A percentile compares a stretch with the other conserved stretches of the same genome.
These are phyloP conservation scores for Psix sp. DNA, from an alignment of 1,140 invertebrate species.

Conservation along the genomic window DNA sequence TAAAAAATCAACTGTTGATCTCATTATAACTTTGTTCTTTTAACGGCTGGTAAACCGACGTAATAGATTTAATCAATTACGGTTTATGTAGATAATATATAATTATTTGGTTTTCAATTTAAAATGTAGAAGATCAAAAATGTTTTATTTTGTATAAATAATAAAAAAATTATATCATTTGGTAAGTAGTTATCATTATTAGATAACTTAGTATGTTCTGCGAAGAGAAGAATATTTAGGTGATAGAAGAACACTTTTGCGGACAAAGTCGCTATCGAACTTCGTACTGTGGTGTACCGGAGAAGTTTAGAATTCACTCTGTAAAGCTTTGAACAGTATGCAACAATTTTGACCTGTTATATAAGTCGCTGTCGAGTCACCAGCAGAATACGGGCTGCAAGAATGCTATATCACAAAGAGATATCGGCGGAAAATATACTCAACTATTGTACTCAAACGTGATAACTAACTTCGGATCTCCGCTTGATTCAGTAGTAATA, in stretches of 20 bases:
- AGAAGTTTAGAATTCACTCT: slow-evolving; percentile 18
- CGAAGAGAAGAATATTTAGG: not conserved
- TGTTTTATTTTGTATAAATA: too few relatives aligned
- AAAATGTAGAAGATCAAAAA: too few relatives aligned
- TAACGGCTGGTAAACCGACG: too few relatives aligned
- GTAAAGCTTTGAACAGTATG: slow-evolving; percentile 44
- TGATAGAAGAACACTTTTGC: not conserved
- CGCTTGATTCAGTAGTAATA: slow-evolving; percentile 47
- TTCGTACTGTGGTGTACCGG: slow-evolving; percentile 16
- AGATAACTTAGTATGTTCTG: too few relatives aligned
- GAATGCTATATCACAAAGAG: slow-evolving; percentile 52
- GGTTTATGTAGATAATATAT: too few relatives aligned
- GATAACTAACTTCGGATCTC: slow-evolving; percentile 47
- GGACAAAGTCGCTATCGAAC: slow-evolving; percentile 18
- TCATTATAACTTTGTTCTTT: too few relatives aligned
- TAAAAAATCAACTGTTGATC: too few relatives aligned
- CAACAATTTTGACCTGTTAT: slow-evolving; percentile 52
- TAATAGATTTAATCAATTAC: too few relatives aligned
- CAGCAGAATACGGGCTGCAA: slow-evolving; percentile 52
- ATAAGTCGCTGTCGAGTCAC: slow-evolving; percentile 30
- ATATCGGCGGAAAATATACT: slow-evolving; percentile 48
- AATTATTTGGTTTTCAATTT: too few relatives aligned
- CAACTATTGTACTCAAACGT: slow-evolving; percentile 23
- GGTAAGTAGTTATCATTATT: too few relatives aligned
- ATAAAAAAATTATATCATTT: too few relatives aligned